These are phyloP conservation scores for Hypselothyrea guttata DNA, from an alignment of 2,888 invertebrate genomes.

Conservation along the genomic window DNA sequence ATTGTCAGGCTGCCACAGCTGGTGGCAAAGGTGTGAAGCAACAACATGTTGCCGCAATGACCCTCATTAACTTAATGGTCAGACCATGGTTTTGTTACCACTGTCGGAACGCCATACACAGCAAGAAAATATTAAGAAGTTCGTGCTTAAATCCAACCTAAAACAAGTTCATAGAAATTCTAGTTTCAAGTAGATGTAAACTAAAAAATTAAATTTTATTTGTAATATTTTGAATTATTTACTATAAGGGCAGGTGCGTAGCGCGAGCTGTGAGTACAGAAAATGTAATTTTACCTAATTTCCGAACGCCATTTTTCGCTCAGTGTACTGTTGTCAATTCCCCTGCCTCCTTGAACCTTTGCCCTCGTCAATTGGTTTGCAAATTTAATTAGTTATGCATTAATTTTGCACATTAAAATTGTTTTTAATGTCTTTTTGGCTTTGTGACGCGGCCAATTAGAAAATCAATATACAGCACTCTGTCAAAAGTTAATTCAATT, in stretches of 20 bases:
- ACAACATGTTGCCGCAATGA: slow-evolving; percentile 68
- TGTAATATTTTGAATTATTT: too few species aligned
- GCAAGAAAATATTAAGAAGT: too few species aligned
- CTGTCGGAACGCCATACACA: background rate
- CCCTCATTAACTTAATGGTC: slow-evolving; percentile 75
- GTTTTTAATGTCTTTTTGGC: slow-evolving; percentile 51
- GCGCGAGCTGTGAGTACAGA: too few species aligned
- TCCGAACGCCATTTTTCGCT: slow-evolving; percentile 38
- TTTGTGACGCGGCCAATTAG: slow-evolving; percentile 59
- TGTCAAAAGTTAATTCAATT: slow-evolving; percentile 72
- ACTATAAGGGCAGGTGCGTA: too few species aligned
- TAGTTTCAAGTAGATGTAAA: too few species aligned
- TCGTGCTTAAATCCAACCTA: too few species aligned
- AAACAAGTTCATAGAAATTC: too few species aligned
- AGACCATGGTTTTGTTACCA: slow-evolving; percentile 39
- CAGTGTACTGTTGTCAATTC: slow-evolving; percentile 29
- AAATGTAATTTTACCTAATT: too few species aligned
- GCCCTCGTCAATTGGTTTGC: slow-evolving; percentile 31
- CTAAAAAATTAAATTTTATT: too few species aligned
- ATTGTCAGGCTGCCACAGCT: slow-evolving; percentile 11
- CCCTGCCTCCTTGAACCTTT: background rate
- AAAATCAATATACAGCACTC: slow-evolving; percentile 72
- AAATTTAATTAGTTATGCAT: slow-evolving; percentile 57
- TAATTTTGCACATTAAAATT: slow-evolving; percentile 61
- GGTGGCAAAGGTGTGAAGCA: slow-evolving; percentile 63